These are phyloP conservation scores for Sebastes trivittatus DNA, from an alignment of 2,797 vertebrate genomes.

Conservation along the genomic window DNA sequence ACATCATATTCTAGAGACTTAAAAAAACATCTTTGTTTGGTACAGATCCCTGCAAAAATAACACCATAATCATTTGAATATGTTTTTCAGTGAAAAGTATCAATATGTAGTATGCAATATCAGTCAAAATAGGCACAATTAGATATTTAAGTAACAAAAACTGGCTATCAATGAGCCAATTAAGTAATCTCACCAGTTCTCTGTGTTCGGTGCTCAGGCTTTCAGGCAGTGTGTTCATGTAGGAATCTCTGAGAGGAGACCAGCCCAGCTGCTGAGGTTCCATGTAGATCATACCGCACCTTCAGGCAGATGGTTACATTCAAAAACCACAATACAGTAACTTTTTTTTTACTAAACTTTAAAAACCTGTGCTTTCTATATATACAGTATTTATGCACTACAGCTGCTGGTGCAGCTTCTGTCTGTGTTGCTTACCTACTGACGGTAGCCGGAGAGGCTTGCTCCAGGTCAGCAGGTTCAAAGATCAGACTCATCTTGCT, in stretches of 20 bases:
- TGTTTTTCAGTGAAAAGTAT: too few relatives aligned
- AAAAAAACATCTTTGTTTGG: too few relatives aligned
- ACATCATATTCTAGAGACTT: too few relatives aligned
- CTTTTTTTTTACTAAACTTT: neutral
- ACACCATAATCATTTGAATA: too few relatives aligned
- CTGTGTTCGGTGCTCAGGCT: slow-evolving; percentile 83
- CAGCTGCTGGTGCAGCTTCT: neutral
- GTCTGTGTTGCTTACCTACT: slow-evolving; percentile 84
- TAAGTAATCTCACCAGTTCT: slow-evolving; percentile 81
- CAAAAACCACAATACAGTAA: neutral
- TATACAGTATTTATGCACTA: neutral
- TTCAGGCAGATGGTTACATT: slow-evolving; percentile 56
- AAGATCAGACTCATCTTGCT: slow-evolving; percentile 96
- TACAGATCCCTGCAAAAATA: too few relatives aligned
- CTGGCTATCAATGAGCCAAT: neutral
- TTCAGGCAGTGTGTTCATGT: slow-evolving; percentile 87
- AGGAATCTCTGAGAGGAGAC: slow-evolving; percentile 92
- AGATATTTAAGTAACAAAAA: neutral
- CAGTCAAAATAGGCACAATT: too few relatives aligned
- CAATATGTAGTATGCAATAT: too few relatives aligned
- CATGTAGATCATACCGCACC: slow-evolving; percentile 99
- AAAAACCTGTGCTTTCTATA: neutral
- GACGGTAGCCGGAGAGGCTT: slow-evolving; percentile 95
- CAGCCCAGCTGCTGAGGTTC: slow-evolving; percentile 93
- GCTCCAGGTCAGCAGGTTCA: slow-evolving; percentile 91